Base-by-base conservation (phyloP, 2,797 vertebrate genomes). In the Microhierax caerulescens region DNA sequence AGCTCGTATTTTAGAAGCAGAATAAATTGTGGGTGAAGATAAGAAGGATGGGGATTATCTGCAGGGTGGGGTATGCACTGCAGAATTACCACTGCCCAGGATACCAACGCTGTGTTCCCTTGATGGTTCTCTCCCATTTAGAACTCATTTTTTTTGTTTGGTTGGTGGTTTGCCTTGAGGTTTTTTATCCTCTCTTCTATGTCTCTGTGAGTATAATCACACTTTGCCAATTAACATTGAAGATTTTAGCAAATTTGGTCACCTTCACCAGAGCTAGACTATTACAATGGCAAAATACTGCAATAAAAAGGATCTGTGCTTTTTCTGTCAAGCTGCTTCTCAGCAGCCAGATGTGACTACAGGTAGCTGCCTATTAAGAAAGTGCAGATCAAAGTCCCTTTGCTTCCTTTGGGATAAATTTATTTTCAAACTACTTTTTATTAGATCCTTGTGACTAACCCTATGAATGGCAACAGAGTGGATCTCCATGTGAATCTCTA, bases 361-460 rank as follows among this genome's bases (percentile, higher is more conserved):
- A 76, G 36, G 60, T 69, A 77, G 50, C 63, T 82, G n/a, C 53
- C 64, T 50, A 5, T 85, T 90, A 85, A 68, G 82, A 74, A 80
- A 77, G 61, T 4, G 4, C 70, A 76, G 70, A 92, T 94, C 77
- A 50, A 86, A 96, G 59, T 90, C 73, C 57, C 19, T 72, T 81
- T 84, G 25, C 80, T 75, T 94, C 70, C 65, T 78, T 78, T 60
- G 50, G 50, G 65, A 51, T 85, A 94, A 78, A 70, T 22, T 37
- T 59, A 30, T 93, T 91, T 95, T 83, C 85, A 85, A 43, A 15
- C 59, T 61, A 15, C 34, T 82, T 91, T 82, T 78, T 64, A 68
- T 85, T 77, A 92, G 70, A 68, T 86, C 39, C 65, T 41, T 88
- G 37, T 80, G 78, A 93, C 92, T 94, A 88, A 90, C 81, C 34